A percentile compares a stretch with the other conserved stretches of the same genome.
Conservation (phyloP, 2,797 vertebrate genomes). For the Momotus momota region DNA sequence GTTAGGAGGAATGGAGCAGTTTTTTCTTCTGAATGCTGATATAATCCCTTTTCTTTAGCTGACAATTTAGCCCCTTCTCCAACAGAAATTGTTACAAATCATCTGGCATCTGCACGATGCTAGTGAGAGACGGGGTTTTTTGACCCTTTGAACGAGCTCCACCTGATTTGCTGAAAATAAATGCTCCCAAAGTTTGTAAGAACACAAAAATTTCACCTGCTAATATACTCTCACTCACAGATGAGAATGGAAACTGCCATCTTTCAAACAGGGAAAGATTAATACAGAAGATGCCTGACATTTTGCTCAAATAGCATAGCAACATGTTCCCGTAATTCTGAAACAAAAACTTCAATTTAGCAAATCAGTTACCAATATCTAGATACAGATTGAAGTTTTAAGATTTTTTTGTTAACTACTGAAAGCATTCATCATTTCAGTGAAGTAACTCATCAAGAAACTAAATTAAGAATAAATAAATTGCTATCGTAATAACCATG, state of each 20-base stretch:
- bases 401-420: conserved; percentile 58
- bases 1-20: conserved; percentile 66
- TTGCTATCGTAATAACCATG: conserved; percentile 40
- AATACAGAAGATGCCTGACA: conserved; percentile 53
- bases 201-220: neutral
- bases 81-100: conserved; percentile 67
- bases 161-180: conserved; percentile 55
- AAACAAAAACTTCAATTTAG: conserved; percentile 63
- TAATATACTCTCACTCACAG: neutral
- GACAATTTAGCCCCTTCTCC: conserved; percentile 65
- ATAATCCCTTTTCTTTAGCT: conserved; percentile 76
- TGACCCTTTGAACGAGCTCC: conserved; percentile 45
- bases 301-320: conserved; percentile 49
- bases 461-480: conserved; percentile 71
- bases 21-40: conserved; percentile 74
- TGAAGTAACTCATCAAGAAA: conserved; percentile 65
- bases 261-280: conserved; percentile 39
- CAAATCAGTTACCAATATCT: conserved; percentile 56
- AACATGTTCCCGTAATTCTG: conserved; percentile 36
- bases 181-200: conserved; percentile 43
- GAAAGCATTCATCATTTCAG: conserved; percentile 56
- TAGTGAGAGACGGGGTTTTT: neutral
- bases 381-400: conserved; percentile 53
- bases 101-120: conserved; percentile 24
- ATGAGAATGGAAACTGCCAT: conserved; percentile 48